These are phyloP conservation scores for Platysteira castanea DNA, from an alignment of 2,113 vertebrate genomes.

Conservation along the genomic window DNA sequence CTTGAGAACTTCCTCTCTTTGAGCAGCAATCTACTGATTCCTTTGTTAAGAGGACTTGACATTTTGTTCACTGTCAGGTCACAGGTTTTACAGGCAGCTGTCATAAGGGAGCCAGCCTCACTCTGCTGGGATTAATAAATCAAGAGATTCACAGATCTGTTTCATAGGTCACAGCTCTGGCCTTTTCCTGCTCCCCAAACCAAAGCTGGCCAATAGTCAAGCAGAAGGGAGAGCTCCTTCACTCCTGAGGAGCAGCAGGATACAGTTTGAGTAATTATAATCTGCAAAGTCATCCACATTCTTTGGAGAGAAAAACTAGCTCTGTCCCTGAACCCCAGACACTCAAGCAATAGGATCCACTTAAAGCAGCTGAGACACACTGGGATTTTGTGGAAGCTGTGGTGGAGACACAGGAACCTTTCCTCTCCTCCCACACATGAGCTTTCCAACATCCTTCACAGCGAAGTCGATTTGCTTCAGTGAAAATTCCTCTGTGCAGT, in stretches of 20 bases:
- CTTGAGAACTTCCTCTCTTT: slow-evolving; percentile 27
- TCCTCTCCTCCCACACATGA: background rate
- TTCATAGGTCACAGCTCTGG: background rate
- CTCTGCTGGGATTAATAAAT: background rate
- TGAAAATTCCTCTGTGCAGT: background rate
- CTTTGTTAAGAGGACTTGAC: background rate
- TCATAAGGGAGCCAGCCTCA: background rate
- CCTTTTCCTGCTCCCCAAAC: background rate
- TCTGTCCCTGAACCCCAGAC: background rate
- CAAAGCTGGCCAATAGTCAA: background rate
- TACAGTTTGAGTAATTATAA: background rate
- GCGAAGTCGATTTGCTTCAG: background rate
- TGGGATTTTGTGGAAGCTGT: background rate
- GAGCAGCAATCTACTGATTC: background rate
- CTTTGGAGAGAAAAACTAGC: background rate
- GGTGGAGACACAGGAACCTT: background rate
- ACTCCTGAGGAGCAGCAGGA: background rate
- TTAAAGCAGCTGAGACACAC: background rate
- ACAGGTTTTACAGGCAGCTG: background rate
- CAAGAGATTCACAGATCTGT: background rate
- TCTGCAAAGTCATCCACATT: background rate
- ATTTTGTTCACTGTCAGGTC: background rate
- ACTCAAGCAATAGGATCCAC: background rate
- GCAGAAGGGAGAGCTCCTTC: background rate
- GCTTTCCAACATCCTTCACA: background rate